Evolutionary conservation across 1,140 invertebrate species (phyloP).

Genomic region (Drosophila arawakana): DNA sequence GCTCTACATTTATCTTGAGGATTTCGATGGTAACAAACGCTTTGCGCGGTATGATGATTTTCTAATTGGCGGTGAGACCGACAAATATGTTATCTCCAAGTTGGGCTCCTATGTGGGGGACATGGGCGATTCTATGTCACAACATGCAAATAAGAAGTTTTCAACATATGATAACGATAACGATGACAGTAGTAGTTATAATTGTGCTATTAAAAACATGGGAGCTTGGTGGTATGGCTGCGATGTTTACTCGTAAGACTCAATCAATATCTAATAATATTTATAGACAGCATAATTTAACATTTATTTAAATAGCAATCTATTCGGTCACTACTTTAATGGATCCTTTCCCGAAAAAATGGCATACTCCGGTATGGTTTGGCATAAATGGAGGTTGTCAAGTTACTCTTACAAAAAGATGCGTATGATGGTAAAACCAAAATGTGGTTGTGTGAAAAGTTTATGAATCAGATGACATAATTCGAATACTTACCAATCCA

Average conservation of each 20-base stretch:
- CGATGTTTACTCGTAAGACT: background rate
- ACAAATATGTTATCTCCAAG: background rate
- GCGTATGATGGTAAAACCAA: constrained; percentile 4
- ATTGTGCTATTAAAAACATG: background rate
- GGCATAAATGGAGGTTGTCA: background rate
- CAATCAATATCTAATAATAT: background rate
- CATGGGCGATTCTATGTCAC: constrained; percentile 4
- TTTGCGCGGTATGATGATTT: constrained; percentile 15
- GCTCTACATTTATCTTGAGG: constrained; percentile 11
- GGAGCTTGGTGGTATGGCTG: constrained; percentile 14
- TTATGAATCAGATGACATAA: background rate
- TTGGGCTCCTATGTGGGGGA: constrained; percentile 15
- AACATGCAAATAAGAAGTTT: background rate
- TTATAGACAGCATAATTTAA: background rate
- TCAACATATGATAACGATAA: constrained; percentile 18
- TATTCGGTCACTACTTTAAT: constrained; percentile 4
- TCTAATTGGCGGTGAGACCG: background rate
- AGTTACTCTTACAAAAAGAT: constrained; percentile 1
- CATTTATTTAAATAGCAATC: background rate
- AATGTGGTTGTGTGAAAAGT: background rate
- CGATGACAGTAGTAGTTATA: background rate
- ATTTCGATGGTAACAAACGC: background rate
- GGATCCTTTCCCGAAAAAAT: background rate
- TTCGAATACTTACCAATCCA: constrained; percentile 5
- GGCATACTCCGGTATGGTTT: background rate